phyloP scores from a whole-genome alignment of 2,113 vertebrate genomes.

The Oenanthe oenanthe region DNA sequence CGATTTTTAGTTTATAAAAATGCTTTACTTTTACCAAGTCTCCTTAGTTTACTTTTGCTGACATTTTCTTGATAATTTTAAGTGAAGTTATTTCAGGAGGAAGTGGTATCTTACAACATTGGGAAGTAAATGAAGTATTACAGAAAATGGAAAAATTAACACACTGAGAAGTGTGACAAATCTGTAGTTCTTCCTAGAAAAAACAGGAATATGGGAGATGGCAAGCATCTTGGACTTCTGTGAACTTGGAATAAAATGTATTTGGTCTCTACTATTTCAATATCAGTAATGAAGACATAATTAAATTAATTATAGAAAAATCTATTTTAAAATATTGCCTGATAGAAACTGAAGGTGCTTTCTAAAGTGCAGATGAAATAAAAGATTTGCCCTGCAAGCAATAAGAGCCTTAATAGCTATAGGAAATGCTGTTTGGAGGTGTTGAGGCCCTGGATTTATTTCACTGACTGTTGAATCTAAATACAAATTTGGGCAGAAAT shows the following conservation, averaged over 20 bases:
- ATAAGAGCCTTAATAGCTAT: not conserved
- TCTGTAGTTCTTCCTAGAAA: not conserved
- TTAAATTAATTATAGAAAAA: not conserved
- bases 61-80: not conserved
- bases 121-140: not conserved
- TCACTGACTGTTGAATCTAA: not conserved
- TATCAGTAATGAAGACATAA: not conserved
- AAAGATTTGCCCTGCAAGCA: not conserved
- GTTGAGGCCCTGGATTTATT: not conserved
- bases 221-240: not conserved
- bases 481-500: not conserved
- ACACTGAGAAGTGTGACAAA: not conserved
- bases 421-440: not conserved
- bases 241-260: not conserved
- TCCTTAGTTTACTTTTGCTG: not conserved
- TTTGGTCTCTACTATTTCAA: not conserved
- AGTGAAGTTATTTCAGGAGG: not conserved
- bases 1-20: not conserved
- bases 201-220: not conserved
- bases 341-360: not conserved
- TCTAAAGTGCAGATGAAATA: not conserved
- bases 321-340: not conserved
- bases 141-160: not conserved
- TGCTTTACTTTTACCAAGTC: accelerated
- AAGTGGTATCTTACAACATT: not conserved